Evolutionary conservation across 2,113 vertebrate genomes (phyloP), one percentile per base, ranked within the genome.

Genomic region (Beaufortia kweichowensis): DNA sequence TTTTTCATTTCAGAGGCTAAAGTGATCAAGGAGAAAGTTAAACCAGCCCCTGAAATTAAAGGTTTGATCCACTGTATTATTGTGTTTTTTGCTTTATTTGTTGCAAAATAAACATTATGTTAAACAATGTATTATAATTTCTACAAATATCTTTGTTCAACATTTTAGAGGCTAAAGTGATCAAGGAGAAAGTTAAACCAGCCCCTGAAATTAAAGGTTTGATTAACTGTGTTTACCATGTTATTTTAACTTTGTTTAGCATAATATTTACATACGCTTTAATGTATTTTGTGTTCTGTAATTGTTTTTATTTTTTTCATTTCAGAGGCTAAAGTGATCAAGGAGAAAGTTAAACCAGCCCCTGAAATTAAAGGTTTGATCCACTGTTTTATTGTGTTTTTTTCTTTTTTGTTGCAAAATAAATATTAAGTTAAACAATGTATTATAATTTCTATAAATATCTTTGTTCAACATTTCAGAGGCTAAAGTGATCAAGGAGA

Each of bases 11-110:
- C 39, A 63, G 76, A 80, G 79, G 63, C 76, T 48, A 79, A 84
- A 23, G 79, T 79, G 68, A 31, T 67, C 3, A 85, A 83, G 77
- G 65, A 82, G 21, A 87, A 88, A 35, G 14, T 5, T 7, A 35
- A 63, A 63, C 61, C 61, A 33, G 61, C 3, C 12, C 29, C 67
- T 55, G 1, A 33, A 17, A 70, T 8, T 10, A 70, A 70, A 70
- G 48, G 67, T 70, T 15, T 23, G 67, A 21, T 53, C 55, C 14
- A 33, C 28, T 48, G 5, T 28, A 6, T 55, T 28, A 24, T 8
- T 23, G 21, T 39, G 2, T n/a, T 4, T 26, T 65, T 65, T 3
- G 15, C n/a, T 24, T 11, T 64, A 23, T 41, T 65, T 15, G n/a
- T 8, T 24, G 12, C 62, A 41, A 63, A 63, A 39, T 64, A 4